Conservation (phyloP, 2,113 vertebrate genomes). For the Scytalopus superciliaris region DNA sequence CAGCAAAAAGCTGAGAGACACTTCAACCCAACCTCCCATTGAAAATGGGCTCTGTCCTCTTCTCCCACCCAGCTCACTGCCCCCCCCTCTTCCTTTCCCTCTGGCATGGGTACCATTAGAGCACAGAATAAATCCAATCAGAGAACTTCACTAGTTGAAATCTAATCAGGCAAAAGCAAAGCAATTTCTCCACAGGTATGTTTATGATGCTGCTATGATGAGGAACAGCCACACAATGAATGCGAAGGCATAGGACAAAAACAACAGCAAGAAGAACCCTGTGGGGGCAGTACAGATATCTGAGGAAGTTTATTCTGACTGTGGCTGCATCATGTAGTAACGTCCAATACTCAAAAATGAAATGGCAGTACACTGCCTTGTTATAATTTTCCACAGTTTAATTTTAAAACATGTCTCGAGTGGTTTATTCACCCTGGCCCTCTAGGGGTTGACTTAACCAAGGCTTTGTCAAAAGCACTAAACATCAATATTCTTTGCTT, state of each 20-base stretch:
- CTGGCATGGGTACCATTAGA: neutral
- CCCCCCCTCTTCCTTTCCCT: neutral
- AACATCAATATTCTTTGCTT: neutral
- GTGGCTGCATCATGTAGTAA: neutral
- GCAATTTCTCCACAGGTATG: neutral
- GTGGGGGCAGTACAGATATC: neutral
- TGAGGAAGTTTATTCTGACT: neutral
- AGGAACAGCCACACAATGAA: neutral
- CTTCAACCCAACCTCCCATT: neutral
- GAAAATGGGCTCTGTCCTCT: neutral
- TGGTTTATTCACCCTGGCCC: neutral
- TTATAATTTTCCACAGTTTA: neutral
- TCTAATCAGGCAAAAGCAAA: neutral
- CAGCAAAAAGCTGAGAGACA: neutral
- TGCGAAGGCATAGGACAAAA: neutral
- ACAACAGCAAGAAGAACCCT: accelerated
- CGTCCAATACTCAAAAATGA: neutral
- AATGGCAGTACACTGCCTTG: neutral
- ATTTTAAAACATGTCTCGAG: neutral
- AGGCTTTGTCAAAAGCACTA: neutral
- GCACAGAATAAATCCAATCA: neutral
- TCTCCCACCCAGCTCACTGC: neutral
- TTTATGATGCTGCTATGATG: neutral
- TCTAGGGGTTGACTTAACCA: neutral
- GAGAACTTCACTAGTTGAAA: neutral